A percentile compares a stretch with the other conserved stretches of the same genome.
Conservation (phyloP, 2,113 vertebrate species). For the Chelonoidis abingdonii region DNA sequence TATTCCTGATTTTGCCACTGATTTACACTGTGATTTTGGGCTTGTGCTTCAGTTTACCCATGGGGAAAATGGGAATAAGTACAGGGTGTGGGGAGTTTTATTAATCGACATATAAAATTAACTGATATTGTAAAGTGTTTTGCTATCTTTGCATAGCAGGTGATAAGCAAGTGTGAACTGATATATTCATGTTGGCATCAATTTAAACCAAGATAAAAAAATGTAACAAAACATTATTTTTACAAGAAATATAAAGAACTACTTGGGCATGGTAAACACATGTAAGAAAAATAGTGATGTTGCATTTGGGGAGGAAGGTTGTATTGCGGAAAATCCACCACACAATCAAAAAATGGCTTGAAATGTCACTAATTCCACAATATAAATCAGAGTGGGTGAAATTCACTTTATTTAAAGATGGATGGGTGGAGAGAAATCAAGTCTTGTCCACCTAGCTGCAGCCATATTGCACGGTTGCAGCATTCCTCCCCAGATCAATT, state of each 20-base stretch:
- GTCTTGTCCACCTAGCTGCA: neutral
- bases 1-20: neutral
- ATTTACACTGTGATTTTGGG: neutral
- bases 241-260: neutral
- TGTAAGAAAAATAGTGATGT: neutral
- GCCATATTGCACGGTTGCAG: neutral
- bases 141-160: neutral
- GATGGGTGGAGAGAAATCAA: neutral
- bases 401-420: neutral
- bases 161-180: neutral
- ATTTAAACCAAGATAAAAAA: neutral
- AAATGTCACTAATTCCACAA: neutral
- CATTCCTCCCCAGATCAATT: neutral
- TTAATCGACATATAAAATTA: neutral
- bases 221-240: neutral
- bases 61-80: neutral
- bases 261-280: neutral
- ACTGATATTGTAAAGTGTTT: neutral
- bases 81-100: neutral
- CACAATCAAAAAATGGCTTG: accelerated
- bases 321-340: neutral
- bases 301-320: neutral
- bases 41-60: neutral
- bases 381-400: neutral
- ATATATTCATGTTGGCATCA: neutral